Evolutionary conservation across 2,797 vertebrate genomes (phyloP).

Genomic region (Xiphorhynchus erythropygius): DNA sequence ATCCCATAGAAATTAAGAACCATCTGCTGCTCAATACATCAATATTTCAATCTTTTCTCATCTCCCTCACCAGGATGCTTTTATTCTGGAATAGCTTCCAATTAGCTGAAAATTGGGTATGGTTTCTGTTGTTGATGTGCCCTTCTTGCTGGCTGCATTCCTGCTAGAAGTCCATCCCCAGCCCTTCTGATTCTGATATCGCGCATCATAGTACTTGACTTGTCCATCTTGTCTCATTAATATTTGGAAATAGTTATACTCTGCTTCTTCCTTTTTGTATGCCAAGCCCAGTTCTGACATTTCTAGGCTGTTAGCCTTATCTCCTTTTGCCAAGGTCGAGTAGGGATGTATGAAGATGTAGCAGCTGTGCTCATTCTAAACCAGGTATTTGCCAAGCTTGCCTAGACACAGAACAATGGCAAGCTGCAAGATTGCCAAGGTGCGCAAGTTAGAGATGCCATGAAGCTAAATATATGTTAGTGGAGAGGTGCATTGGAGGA

Average conservation of each 20-base stretch:
- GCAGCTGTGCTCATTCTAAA: background rate
- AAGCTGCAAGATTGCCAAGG: background rate
- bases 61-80: conserved; percentile 40
- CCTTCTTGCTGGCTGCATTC: background rate
- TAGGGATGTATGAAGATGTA: background rate
- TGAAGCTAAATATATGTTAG: background rate
- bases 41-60: conserved; percentile 51
- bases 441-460: background rate
- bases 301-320: background rate
- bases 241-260: background rate
- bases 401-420: background rate
- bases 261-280: background rate
- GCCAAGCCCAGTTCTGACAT: background rate
- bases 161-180: background rate
- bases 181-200: background rate
- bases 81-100: conserved; percentile 60
- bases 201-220: background rate
- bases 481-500: background rate
- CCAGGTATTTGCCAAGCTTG: background rate
- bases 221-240: background rate
- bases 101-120: conserved; percentile 25
- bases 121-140: background rate
- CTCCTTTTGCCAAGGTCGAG: background rate
- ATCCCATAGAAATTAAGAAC: conserved; percentile 60
- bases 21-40: conserved; percentile 64